Evolutionary conservation across 2,113 vertebrate genomes (phyloP).

Genomic region (Prietella phreatophila): DNA sequence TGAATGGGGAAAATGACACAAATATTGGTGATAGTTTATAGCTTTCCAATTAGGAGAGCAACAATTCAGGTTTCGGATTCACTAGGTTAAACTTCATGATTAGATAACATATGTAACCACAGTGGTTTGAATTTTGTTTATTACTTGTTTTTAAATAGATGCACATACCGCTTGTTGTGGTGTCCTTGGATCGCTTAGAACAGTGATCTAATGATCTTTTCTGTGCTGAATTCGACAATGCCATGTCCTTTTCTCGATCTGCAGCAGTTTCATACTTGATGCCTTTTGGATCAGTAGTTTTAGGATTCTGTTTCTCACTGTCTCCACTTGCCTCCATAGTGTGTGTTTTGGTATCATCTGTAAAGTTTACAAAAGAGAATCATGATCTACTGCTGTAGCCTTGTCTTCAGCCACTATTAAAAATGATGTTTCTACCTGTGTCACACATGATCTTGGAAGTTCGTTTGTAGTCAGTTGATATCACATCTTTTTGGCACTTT

Average conservation of each 20-base stretch:
- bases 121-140: neutral
- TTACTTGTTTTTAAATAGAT: neutral
- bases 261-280: neutral
- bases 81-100: neutral
- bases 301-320: slow-evolving; percentile 9
- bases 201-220: neutral
- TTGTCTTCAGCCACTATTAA: neutral
- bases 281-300: neutral
- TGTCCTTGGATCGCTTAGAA: neutral
- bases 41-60: neutral
- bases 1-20: neutral
- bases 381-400: neutral
- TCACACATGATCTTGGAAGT: slow-evolving; percentile 24
- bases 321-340: slow-evolving; percentile 11
- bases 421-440: slow-evolving; percentile 45
- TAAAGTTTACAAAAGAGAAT: neutral
- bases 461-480: neutral
- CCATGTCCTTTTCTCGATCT: slow-evolving; percentile 8
- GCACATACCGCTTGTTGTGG: slow-evolving; percentile 29
- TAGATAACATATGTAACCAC: neutral
- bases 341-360: slow-evolving; percentile 30
- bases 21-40: neutral
- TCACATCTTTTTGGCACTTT: slow-evolving; percentile 1
- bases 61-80: neutral
- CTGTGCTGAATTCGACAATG: neutral